Evolutionary conservation across 2,888 invertebrate genomes (phyloP), one percentile per base, ranked within the genome.

Genomic region (Brachyopa scutellaris): DNA sequence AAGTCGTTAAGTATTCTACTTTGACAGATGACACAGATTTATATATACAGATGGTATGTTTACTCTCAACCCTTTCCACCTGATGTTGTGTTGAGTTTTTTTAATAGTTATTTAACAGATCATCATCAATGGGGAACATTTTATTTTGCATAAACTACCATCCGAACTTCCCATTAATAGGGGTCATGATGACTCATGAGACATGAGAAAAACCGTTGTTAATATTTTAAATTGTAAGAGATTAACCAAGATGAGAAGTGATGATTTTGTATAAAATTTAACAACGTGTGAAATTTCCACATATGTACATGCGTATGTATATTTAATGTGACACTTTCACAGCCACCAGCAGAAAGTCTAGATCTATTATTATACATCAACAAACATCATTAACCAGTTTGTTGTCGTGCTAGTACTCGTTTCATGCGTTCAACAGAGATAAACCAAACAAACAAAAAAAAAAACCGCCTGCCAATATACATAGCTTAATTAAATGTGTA

Each of bases 311-410:
- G n/a, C n/a, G n/a, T n/a, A n/a, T n/a, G n/a, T n/a, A n/a, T n/a
- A n/a, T n/a, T n/a, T n/a, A n/a, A n/a, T n/a, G n/a, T 49, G 49
- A 36, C 62, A 57, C 57, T 40, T 40, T 40, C 57, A 26, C 40
- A 21, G 40, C 51, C 23, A 23, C 31, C n/a, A 13, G 57, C 40
- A 51, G 26, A 49, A 29, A 17, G 29, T 19, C 19, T 38, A 17
- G 36, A 51, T 21, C 26, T 31, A 29, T 40, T 26, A n/a, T n/a
- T n/a, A n/a, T n/a, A n/a, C 38, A 38, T 26, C 49, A 38, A 19
- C 19, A 53, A 66, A 36, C 64, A 51, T 55, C 23, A 15, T 64
- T 47, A 40, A 57, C 64, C 51, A 49, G 62, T 62, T 62, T 62
- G 33, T 62, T 9, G 21, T 19, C 7, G 1, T 11, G 19, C 8